phyloP scores from a whole-genome alignment of 2,113 vertebrate species.

The Microcebus lehilahytsara region DNA sequence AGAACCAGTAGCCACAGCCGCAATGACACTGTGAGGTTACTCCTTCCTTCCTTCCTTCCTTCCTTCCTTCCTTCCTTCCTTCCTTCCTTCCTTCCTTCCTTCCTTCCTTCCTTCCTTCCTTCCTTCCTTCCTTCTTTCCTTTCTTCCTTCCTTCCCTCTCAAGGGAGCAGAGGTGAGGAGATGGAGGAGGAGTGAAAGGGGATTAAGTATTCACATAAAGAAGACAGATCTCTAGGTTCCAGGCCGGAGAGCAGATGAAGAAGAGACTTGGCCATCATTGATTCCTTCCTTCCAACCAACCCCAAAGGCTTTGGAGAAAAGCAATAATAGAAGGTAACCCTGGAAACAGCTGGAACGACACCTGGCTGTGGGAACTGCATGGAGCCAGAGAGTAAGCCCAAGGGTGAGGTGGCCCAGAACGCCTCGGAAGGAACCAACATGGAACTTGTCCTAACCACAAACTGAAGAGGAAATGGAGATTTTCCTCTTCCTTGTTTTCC shows the following conservation, averaged over 20 bases:
- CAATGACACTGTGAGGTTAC: not conserved
- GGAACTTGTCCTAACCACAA: constrained; percentile 38
- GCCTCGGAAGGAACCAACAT: not conserved
- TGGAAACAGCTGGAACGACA: constrained; percentile 13
- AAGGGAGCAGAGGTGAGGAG: rapidly evolving
- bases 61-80: too few relatives aligned
- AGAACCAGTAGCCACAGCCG: not conserved
- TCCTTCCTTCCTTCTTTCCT: too few relatives aligned
- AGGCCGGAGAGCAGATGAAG: not conserved
- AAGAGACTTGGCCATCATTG: not conserved
- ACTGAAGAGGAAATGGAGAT: constrained; percentile 7
- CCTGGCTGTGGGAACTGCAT: not conserved
- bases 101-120: not conserved
- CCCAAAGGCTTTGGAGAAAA: not conserved
- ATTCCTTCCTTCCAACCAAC: constrained; percentile 35
- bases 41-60: not conserved
- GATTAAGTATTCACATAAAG: not conserved
- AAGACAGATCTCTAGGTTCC: not conserved
- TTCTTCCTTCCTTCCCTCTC: not conserved
- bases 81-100: not conserved
- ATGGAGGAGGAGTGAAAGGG: not conserved
- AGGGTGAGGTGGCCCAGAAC: not conserved
- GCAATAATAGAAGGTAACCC: not conserved
- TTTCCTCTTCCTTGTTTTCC: constrained; percentile 25
- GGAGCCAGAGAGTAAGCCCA: not conserved